Base-by-base conservation (phyloP, 2,797 vertebrate genomes). In the Alca torda region DNA sequence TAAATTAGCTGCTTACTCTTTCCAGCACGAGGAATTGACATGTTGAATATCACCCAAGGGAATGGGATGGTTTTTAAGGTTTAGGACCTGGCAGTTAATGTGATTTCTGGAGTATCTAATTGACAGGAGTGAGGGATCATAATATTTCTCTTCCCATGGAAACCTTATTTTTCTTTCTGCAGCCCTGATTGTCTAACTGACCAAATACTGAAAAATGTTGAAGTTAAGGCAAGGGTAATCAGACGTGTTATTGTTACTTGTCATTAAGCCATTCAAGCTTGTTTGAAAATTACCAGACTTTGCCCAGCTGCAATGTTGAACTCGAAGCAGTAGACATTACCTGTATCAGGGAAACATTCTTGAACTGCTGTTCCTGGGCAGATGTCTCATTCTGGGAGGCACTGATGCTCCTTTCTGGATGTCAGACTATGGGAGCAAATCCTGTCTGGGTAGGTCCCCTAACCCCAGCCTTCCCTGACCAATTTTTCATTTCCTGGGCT, bases 1-100 rank as follows among this genome's bases (percentile, higher is more conserved):
- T 57, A 88, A 92, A 96, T 97, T 82, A 96, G 89, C 72, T 88
- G n/a, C 50, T 69, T 64, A 83, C 14, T 72, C 68, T 92, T 94
- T 81, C 65, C 60, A 92, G 50, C 50, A 57, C 28, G 41, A 91
- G 53, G 51, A 90, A 60, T 20, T 95, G 90, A 87, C 88, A 87
- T 79, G 86, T 65, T 95, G 81, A 72, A 87, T 76, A 70, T 63
- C 80, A 79, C 84, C 48, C 81, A 72, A 64, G 63, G 65, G 82
- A 91, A 92, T 48, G 19, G 70, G 80, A 39, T 70, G 11, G 5
- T 69, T 91, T 94, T 78, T 95, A 75, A 94, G 65, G 65, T 83
- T 82, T 94, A 94, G 76, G 51, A 90, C 53, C 59, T 64, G 72
- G 63, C 50, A 95, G 60, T 70, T 68, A 69, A 26, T 88, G 46